Base-by-base conservation (phyloP, 1,140 invertebrate species). In the Cotesia typhae region DNA sequence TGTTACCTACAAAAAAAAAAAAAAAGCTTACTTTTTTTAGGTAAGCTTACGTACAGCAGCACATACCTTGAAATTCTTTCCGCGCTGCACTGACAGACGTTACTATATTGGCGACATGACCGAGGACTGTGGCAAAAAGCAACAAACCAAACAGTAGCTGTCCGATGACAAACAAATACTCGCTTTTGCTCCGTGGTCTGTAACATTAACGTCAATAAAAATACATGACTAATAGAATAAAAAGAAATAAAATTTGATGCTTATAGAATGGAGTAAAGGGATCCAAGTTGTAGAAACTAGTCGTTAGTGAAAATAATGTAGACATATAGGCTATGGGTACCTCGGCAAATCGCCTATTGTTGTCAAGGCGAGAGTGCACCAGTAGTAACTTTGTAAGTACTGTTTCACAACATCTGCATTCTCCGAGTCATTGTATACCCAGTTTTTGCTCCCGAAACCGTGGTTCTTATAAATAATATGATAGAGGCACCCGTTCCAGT, bases 401-500 rank as follows among this genome's bases (percentile, higher is more conserved):
- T 96, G 94, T 87, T 96, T 95, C 76, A 96, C 93, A 70, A 96
- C 95, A 79, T 97, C 95, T 57, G 91, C 91, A 75, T 91, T 92
- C 81, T 95, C 92, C 60, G 92, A 92, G 79, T 94, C 93, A 81
- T 90, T 91, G 85, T 94, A 96, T 80, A 95, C 94, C 95, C 95
- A 96, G 84, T 95, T 94, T 83, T 93, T 92, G 83, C 93, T 94
- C 77, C 95, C 95, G 85, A 97, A 97, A 75, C 94, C 95, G 87
- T 96, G 93, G 88, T 96, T 96, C 88, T 96, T 96, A 90, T 94
- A 93, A 82, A 98, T 95, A 84, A 98, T 94, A 90, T 98, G 95
- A 89, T 96, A 98, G 82, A 99, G 90, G 89, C 97, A 99, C 77
- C 97, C 96, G 88, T 99, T 99, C 97, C 97, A 99, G 90, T 99